A percentile compares a stretch with the other conserved stretches of the same genome.
Evolutionary conservation across 2,797 vertebrate genomes (phyloP).

Genomic region (Mastacembelus armatus): DNA sequence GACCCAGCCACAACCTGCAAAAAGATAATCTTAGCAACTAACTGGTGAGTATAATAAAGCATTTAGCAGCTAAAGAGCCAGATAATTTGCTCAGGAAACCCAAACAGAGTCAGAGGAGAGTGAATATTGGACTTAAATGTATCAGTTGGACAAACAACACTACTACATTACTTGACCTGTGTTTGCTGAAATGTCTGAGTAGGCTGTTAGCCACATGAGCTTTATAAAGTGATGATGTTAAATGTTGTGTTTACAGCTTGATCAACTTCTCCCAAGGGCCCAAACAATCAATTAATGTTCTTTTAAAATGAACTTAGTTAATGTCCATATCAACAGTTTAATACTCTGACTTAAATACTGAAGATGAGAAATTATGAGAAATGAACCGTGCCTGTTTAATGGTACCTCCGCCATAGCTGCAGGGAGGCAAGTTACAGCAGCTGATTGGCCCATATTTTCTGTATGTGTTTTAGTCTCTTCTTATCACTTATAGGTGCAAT

Average conservation of each 20-base stretch:
- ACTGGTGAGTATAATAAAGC: too few species aligned
- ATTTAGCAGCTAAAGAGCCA: neutral
- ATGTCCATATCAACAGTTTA: too few species aligned
- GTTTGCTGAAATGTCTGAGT: too few species aligned
- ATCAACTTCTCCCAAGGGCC: too few species aligned
- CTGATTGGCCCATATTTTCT: neutral
- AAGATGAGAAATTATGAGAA: neutral
- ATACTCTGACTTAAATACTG: too few species aligned
- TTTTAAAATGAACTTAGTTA: too few species aligned
- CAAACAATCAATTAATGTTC: too few species aligned
- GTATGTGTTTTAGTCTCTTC: slow-evolving; percentile 28
- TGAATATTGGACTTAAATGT: too few species aligned
- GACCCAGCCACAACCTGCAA: neutral
- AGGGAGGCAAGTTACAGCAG: slow-evolving; percentile 1
- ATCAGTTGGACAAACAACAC: neutral
- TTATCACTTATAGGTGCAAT: slow-evolving; percentile 22
- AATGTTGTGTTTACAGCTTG: neutral
- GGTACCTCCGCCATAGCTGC: neutral
- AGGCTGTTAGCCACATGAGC: neutral
- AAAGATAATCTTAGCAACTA: neutral
- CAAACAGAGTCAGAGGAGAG: neutral
- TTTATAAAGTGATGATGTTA: neutral
- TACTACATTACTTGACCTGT: too few species aligned
- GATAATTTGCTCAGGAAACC: neutral
- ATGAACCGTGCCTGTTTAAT: neutral